These are phyloP conservation scores for Trichogramma evanescens DNA, from an alignment of 2,888 invertebrate genomes.

Conservation along the genomic window DNA sequence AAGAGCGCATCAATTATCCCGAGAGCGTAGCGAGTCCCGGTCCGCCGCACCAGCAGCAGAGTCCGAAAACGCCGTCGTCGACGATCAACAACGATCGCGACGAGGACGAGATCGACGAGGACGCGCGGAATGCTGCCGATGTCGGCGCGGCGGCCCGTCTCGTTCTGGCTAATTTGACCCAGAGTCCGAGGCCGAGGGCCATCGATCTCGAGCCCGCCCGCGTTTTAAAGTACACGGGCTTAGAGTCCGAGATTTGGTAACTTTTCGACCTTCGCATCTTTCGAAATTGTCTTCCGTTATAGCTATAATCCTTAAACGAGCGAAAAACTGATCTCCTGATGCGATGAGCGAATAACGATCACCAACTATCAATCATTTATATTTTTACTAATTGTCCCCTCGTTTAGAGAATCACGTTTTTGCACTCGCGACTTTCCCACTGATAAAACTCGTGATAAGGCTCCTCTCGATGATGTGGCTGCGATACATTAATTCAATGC, in stretches of 20 bases:
- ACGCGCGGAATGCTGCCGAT: not conserved
- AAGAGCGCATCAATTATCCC: slow-evolving; percentile 66
- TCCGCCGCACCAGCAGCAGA: slow-evolving; percentile 45
- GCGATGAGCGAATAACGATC: too few relatives aligned
- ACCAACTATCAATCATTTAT: too few relatives aligned
- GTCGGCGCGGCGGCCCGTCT: slow-evolving; percentile 30
- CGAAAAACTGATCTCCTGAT: too few relatives aligned
- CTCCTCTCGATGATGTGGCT: too few relatives aligned
- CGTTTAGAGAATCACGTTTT: too few relatives aligned
- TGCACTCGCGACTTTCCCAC: too few relatives aligned
- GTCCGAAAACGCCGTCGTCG: slow-evolving; percentile 37
- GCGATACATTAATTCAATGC: too few relatives aligned
- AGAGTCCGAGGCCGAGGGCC: slow-evolving; percentile 58
- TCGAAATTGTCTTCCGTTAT: too few relatives aligned
- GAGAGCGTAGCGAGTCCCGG: slow-evolving; percentile 43
- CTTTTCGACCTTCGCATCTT: not conserved
- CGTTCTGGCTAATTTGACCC: slow-evolving; percentile 12
- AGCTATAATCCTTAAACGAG: too few relatives aligned
- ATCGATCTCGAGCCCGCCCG: slow-evolving; percentile 59
- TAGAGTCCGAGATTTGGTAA: slow-evolving; percentile 73
- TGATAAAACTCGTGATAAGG: too few relatives aligned
- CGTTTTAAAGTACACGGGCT: slow-evolving; percentile 59
- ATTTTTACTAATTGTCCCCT: too few relatives aligned
- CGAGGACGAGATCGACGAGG: not conserved
- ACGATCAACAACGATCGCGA: not conserved